Conservation (phyloP, 1,140 invertebrate genomes). For the Zaprionus nigranus region DNA sequence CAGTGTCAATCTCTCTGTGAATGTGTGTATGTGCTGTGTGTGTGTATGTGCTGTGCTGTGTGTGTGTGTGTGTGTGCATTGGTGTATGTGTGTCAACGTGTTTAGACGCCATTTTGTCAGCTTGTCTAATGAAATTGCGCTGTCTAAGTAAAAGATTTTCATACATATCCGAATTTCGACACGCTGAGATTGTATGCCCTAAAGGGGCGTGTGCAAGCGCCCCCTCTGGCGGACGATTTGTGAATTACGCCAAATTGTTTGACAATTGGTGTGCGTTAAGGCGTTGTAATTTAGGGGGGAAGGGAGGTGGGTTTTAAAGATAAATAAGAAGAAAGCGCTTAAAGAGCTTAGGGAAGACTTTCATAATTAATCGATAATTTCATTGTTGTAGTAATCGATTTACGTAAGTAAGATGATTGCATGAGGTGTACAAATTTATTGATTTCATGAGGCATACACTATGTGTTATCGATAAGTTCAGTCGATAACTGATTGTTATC, state of each 20-base stretch:
- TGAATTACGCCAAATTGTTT: not conserved
- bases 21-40: not conserved
- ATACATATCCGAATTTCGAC: conserved; percentile 14
- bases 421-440: too few species aligned
- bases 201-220: conserved; percentile 2
- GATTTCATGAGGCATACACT: too few species aligned
- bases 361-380: not conserved
- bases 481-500: not conserved
- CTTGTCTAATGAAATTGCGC: conserved; percentile 46
- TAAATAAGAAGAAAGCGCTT: not conserved
- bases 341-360: not conserved
- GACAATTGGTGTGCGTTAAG: not conserved
- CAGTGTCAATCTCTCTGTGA: not conserved
- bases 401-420: too few species aligned
- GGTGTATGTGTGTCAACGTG: conserved; percentile 3
- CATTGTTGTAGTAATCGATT: not conserved
- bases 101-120: conserved; percentile 56
- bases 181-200: conserved; percentile 7
- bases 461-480: not conserved
- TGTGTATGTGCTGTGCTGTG: not conserved
- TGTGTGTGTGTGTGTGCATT: conserved; percentile 22
- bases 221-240: conserved; percentile 21
- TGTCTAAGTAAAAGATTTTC: conserved; percentile 40
- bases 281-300: not conserved
- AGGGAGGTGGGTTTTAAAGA: too few species aligned